Conservation (phyloP, 2,797 vertebrate species). For the Hydrophis major region DNA sequence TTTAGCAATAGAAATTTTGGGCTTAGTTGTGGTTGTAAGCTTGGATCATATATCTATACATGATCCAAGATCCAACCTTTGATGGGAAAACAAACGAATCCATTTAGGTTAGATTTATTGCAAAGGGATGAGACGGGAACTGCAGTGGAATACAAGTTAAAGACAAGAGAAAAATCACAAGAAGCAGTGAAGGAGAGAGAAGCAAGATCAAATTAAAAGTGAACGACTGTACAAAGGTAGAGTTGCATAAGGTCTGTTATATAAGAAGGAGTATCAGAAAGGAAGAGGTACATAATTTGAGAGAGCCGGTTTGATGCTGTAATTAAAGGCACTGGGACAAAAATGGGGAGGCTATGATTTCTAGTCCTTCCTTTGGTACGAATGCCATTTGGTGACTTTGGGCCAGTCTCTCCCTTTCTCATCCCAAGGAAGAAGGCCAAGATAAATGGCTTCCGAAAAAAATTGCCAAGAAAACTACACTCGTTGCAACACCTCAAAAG, state of each 20-base stretch:
- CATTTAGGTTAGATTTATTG: neutral
- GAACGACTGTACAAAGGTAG: neutral
- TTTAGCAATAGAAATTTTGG: neutral
- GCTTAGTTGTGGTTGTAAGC: neutral
- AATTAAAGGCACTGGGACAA: neutral
- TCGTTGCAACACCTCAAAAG: neutral
- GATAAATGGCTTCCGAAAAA: neutral
- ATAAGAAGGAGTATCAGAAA: neutral
- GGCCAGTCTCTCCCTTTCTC: neutral
- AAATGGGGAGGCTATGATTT: neutral
- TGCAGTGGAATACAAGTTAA: neutral
- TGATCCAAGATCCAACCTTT: neutral
- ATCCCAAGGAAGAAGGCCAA: neutral
- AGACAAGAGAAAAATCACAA: neutral
- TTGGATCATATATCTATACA: neutral
- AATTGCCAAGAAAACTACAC: neutral
- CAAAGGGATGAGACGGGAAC: neutral
- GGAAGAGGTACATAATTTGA: neutral
- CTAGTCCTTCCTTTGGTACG: neutral
- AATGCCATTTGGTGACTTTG: neutral
- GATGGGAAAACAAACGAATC: neutral
- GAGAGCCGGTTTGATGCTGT: neutral
- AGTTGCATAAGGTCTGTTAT: neutral
- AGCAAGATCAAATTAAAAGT: neutral
- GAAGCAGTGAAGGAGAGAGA: neutral